Evolutionary conservation across 2,888 invertebrate genomes (phyloP).

Genomic region (Zonitis immaculata): DNA sequence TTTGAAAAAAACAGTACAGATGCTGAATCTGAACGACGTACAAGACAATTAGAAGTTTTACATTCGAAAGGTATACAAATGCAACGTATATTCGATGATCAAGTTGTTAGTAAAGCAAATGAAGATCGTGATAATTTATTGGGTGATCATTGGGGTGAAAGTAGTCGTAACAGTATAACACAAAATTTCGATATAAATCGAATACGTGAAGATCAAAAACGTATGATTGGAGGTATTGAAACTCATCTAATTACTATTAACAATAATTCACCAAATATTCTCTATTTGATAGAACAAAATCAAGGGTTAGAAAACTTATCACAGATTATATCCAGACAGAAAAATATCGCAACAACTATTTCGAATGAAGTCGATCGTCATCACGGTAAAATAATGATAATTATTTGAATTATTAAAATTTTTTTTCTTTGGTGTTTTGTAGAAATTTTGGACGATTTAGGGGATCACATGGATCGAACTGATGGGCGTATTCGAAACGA

Average conservation of each 20-base stretch:
- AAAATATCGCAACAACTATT: conserved; percentile 68
- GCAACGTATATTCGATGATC: conserved; percentile 51
- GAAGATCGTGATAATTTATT: conserved; percentile 43
- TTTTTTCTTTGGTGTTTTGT: no score
- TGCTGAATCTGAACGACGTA: conserved; percentile 60
- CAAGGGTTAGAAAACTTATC: conserved; percentile 69
- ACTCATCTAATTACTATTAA: background rate
- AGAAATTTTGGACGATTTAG: conserved; percentile 74
- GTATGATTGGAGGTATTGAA: conserved; percentile 56
- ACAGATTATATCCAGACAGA: conserved; percentile 70
- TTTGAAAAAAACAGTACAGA: no score
- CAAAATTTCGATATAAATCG: conserved; percentile 1
- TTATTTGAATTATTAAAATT: no score
- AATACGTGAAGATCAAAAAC: conserved; percentile 52
- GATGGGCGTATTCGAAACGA: conserved; percentile 63
- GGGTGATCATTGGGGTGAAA: conserved; percentile 47
- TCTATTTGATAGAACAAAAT: conserved; percentile 62
- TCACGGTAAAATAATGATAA: conserved; percentile 69
- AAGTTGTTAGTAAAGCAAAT: conserved; percentile 34
- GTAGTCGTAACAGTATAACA: conserved; percentile 29
- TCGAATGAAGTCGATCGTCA: conserved; percentile 72
- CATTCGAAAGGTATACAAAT: conserved; percentile 57
- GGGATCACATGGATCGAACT: conserved; percentile 66
- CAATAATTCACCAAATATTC: background rate
- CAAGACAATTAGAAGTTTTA: conserved; percentile 57